Percentiles rank a stretch among this genome's conserved stretches.
Evolutionary conservation across 1,140 invertebrate genomes (phyloP).

Genomic region (Aphaenogaster ashmeadi): DNA sequence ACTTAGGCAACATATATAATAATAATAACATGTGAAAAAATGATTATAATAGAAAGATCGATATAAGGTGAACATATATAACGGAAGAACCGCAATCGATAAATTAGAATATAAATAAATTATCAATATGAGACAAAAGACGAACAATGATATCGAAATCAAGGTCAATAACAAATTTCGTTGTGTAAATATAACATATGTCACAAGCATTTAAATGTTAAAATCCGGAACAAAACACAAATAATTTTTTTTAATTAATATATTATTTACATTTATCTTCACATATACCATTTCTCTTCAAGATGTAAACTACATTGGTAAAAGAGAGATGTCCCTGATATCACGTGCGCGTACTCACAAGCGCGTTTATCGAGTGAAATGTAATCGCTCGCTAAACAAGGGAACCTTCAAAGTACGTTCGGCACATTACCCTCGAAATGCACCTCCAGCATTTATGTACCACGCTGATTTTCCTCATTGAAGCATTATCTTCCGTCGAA

Average conservation of each 20-base stretch:
- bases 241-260: not conserved
- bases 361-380: constrained; percentile 23
- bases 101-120: no score
- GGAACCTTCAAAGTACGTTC: not conserved
- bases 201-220: no score
- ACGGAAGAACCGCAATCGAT: no score
- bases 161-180: no score
- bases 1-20: no score
- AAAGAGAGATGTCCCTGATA: not conserved
- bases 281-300: not conserved
- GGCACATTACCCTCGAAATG: not conserved
- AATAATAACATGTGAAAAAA: no score
- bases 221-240: no score
- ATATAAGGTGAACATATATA: no score
- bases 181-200: no score
- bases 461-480: not conserved
- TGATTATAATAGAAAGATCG: no score
- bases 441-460: not conserved
- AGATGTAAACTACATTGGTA: not conserved
- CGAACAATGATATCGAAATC: no score
- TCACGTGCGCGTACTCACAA: not conserved
- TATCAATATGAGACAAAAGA: no score
- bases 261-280: not conserved
- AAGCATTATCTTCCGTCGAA: constrained; percentile 41
- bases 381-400: constrained; percentile 12